Evolutionary conservation across 2,888 invertebrate species (phyloP), one percentile per base, ranked within the genome.

Genomic region (Dasysyrphus tricinctus): DNA sequence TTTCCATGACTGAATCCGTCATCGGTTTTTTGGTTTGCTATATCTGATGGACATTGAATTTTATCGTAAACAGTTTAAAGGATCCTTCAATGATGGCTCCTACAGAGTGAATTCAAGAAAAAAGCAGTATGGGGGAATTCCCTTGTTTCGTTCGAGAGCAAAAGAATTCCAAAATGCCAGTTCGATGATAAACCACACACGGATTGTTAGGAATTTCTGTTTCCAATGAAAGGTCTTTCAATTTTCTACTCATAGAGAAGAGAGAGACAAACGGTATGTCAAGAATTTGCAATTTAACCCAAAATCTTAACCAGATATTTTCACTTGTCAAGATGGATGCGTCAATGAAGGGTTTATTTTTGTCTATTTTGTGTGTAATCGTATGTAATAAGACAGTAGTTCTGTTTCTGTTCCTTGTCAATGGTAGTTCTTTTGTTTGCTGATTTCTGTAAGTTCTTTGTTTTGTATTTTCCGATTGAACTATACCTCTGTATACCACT

Each of bases 171-270:
- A 74, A 86, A 24, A 82, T 82, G 82, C 54, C 86, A 67, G 70
- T 82, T 86, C 16, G 29, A 78, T 67, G 86, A 82, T 82, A 86
- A 72, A 82, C 86, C 86, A 79, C 86, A 86, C 79, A 75, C 59
- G 82, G 78, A 79, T 67, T 32, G 86, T 74, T 51, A 49, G 61
- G 75, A 82, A 86, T 79, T 78, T 72, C 77, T 54, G 69, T 63
- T 74, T 14, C 14, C 65, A 70, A 70, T 80, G 37, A 56, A 59
- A 70, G 54, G 67, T 69, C 72, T 76, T 72, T 76, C 69, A 57
- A 63, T 59, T 57, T 82, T 57, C 12, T 14, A 72, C 65, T 51
- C 11, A 12, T 39, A 16, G 12, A 19, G 4, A 16, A 42, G 39
- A 59, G 37, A 42, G 7, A 19, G 3, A 39, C 12, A 19, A 76